phyloP scores from a whole-genome alignment of 92 coral and sea anemone genomes.

The Phenganax subtilis region DNA sequence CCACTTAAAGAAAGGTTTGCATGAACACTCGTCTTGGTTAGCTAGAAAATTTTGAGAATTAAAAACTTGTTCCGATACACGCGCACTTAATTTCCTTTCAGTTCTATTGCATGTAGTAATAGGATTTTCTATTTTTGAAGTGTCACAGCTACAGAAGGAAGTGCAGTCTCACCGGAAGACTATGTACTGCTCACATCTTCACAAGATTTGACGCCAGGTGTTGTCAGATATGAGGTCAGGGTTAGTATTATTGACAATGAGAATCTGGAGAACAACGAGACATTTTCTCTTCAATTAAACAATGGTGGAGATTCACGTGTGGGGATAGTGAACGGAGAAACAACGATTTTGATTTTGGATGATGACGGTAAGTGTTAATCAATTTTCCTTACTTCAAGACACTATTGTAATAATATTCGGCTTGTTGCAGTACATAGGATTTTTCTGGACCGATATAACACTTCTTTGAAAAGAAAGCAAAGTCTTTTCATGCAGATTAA shows the following conservation, averaged over 20 bases:
- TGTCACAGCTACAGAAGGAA: slow-evolving; percentile 14
- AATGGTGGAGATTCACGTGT: slow-evolving; percentile 17
- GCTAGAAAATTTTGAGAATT: too few species aligned
- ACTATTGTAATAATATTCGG: neutral
- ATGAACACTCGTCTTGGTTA: too few species aligned
- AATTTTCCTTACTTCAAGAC: neutral
- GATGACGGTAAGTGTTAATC: slow-evolving; percentile 26
- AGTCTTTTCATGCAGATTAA: too few species aligned
- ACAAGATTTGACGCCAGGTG: slow-evolving; percentile 12
- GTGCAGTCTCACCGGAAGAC: slow-evolving; percentile 1
- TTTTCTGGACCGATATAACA: too few species aligned
- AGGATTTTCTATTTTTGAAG: neutral
- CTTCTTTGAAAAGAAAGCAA: too few species aligned
- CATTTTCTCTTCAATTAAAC: slow-evolving; percentile 1
- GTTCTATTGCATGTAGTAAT: too few species aligned
- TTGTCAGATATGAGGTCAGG: slow-evolving; percentile 3
- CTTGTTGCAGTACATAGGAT: too few species aligned
- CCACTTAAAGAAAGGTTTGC: too few species aligned
- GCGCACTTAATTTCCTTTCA: too few species aligned
- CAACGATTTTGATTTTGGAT: slow-evolving; percentile 16
- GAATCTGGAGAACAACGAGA: slow-evolving; percentile 19
- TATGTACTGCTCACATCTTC: neutral
- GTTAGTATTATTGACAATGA: neutral
- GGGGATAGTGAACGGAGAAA: neutral
- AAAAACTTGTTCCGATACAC: too few species aligned